phyloP scores from a whole-genome alignment of 2,797 vertebrate species.

The Myotis vivesi region DNA sequence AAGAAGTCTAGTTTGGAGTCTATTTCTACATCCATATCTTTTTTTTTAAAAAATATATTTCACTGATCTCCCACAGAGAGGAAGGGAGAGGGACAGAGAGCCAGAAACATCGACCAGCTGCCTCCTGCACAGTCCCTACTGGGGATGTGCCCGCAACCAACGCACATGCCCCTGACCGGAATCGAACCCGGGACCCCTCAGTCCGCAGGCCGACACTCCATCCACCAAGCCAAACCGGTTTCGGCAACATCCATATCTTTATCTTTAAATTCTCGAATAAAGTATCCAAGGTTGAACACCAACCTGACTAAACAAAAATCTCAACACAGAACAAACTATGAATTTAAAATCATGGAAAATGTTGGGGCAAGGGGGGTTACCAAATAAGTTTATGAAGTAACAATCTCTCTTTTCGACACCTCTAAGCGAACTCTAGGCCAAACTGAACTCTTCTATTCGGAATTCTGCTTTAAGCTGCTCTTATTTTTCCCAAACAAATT shows the following conservation, averaged over 20 bases:
- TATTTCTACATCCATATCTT: neutral
- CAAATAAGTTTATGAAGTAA: neutral
- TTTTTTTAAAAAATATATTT: neutral
- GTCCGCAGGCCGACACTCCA: too few species aligned
- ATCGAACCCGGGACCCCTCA: too few species aligned
- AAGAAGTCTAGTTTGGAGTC: neutral
- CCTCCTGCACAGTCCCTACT: too few species aligned
- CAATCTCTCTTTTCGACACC: neutral
- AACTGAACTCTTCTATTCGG: neutral
- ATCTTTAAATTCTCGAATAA: neutral
- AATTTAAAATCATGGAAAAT: neutral
- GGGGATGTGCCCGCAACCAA: too few species aligned
- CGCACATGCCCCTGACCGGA: too few species aligned
- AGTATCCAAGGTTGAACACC: neutral
- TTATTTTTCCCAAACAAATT: constrained; percentile 2
- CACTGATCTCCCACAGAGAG: too few species aligned
- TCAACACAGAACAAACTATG: neutral
- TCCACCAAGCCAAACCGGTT: too few species aligned
- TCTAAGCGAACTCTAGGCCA: neutral
- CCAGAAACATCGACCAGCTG: too few species aligned
- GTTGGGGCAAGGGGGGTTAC: neutral
- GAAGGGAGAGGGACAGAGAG: too few species aligned
- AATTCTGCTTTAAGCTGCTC: constrained; percentile 5
- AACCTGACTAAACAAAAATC: neutral
- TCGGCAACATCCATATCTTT: neutral